phyloP scores from a whole-genome alignment of 37 sponge, comb jelly and placozoan species.

The Cliona cf. orientalis region DNA sequence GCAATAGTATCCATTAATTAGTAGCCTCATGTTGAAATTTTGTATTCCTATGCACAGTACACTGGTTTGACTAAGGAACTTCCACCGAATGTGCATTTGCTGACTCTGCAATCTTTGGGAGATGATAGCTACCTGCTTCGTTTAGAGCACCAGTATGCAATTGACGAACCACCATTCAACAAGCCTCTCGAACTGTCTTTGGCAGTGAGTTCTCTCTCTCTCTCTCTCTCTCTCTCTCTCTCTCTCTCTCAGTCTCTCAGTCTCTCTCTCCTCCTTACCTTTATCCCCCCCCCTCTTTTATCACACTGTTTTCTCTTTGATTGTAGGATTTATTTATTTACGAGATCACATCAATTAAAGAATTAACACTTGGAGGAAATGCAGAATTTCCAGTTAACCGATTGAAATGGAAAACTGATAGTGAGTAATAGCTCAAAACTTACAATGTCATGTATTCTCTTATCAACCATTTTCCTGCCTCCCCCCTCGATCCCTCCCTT shows the following conservation, averaged over 20 bases:
- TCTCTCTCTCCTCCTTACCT: no score
- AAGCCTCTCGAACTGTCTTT: slow-evolving; percentile 33
- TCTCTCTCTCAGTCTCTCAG: no score
- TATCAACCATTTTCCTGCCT: no score
- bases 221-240: no score
- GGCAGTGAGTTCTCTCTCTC: no score
- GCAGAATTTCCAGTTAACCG: slow-evolving; percentile 29
- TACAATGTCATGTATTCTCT: no score
- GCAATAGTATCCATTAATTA: no score
- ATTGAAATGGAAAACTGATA: slow-evolving; percentile 67
- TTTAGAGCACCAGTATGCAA: slow-evolving; percentile 78
- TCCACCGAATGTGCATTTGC: slow-evolving; percentile 85
- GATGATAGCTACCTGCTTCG: slow-evolving; percentile 51
- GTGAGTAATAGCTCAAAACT: not conserved
- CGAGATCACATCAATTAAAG: slow-evolving; percentile 46
- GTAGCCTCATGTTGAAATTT: no score
- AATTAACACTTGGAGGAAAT: slow-evolving; percentile 74
- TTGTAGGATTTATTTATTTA: slow-evolving; percentile 35
- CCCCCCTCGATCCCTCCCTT: no score
- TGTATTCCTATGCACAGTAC: slow-evolving; percentile 31
- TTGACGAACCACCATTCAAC: slow-evolving; percentile 50
- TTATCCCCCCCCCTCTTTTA: no score
- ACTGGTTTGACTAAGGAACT: slow-evolving; percentile 50
- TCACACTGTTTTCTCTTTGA: no score
- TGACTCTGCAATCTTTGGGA: slow-evolving; percentile 58